Evolutionary conservation across 2,113 vertebrate species (phyloP).

Genomic region (Ceyx melanurus): DNA sequence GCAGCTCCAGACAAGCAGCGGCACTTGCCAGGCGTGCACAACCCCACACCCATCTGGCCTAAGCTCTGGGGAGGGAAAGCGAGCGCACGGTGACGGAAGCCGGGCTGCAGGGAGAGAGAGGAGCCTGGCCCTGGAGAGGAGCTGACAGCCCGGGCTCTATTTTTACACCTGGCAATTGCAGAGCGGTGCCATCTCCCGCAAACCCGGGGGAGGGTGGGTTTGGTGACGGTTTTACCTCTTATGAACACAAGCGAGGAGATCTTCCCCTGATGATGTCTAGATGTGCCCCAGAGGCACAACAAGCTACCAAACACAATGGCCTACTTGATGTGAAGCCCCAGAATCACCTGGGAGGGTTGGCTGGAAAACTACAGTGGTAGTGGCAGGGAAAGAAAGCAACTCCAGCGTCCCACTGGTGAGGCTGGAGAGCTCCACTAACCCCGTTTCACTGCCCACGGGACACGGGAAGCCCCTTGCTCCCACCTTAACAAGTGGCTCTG

Average conservation of each 20-base stretch:
- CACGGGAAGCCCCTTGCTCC: background rate
- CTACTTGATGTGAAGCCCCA: background rate
- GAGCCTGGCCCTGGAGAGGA: background rate
- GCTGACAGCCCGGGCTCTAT: background rate
- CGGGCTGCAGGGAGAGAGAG: background rate
- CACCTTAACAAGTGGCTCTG: background rate
- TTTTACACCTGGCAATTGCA: accelerated
- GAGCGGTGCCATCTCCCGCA: accelerated
- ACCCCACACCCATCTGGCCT: background rate
- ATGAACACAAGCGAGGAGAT: background rate
- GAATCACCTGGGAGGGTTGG: accelerated
- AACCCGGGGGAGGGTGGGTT: accelerated
- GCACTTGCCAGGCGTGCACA: background rate
- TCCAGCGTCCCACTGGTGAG: background rate
- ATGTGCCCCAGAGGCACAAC: background rate
- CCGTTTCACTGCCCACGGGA: background rate
- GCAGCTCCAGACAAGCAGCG: background rate
- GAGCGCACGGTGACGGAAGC: accelerated
- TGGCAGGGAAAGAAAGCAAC: background rate
- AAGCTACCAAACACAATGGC: accelerated
- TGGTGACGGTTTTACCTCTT: background rate
- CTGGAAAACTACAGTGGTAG: background rate
- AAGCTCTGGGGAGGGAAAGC: background rate
- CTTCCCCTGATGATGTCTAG: background rate
- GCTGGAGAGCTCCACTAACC: background rate